Percentiles rank a stretch among this genome's conserved stretches.
Conservation (phyloP, 2,888 invertebrate species). For the Caenorhabditis sulstoni region DNA sequence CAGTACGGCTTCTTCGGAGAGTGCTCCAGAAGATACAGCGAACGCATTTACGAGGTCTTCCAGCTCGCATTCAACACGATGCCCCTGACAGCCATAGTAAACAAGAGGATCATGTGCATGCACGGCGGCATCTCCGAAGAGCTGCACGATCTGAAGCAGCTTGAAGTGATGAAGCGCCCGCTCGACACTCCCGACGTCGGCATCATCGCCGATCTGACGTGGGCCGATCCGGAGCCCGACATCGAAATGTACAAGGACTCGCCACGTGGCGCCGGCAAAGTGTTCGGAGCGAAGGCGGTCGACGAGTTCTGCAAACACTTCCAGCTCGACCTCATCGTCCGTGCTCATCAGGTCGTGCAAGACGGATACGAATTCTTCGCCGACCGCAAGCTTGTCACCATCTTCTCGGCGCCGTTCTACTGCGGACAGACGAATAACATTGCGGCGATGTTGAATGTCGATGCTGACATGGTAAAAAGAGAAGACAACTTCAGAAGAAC, state of each 20-base stretch:
- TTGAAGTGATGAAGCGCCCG: constrained; percentile 83
- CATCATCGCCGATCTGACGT: constrained; percentile 83
- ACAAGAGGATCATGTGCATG: constrained; percentile 87
- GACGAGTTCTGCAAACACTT: constrained; percentile 71
- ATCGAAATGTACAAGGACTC: constrained; percentile 69
- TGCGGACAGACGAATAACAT: constrained; percentile 85
- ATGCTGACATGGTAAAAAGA: constrained; percentile 55
- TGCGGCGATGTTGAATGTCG: constrained; percentile 64
- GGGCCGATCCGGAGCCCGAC: constrained; percentile 73
- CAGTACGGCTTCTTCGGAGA: constrained; percentile 76
- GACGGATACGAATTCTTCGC: constrained; percentile 92
- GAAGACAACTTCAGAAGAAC: background rate
- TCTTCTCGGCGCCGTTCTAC: constrained; percentile 86
- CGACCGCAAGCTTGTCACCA: constrained; percentile 84
- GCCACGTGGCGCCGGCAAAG: constrained; percentile 69
- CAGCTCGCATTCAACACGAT: constrained; percentile 89
- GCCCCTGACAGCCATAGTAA: constrained; percentile 96
- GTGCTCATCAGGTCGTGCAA: constrained; percentile 78
- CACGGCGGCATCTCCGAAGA: constrained; percentile 85
- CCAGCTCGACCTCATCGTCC: constrained; percentile 74
- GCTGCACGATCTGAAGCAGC: constrained; percentile 79
- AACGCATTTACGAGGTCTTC: constrained; percentile 83
- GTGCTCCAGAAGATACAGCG: constrained; percentile 91
- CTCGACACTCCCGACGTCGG: constrained; percentile 84
- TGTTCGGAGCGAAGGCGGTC: constrained; percentile 75